Evolutionary conservation across 2,888 invertebrate species (phyloP).

Genomic region (Aelia acuminata): DNA sequence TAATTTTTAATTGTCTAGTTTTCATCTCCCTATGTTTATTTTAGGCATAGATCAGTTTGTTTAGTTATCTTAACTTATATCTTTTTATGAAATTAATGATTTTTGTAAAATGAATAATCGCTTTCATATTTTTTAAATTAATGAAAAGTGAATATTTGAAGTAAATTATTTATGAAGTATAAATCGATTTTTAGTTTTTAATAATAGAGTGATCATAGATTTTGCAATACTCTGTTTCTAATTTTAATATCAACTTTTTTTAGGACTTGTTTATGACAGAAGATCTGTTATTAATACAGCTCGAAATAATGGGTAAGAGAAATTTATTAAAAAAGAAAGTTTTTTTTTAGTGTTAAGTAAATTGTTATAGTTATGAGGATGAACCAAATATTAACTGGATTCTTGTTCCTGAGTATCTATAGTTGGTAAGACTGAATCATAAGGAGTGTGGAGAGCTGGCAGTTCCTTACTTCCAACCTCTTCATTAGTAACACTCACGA

Average conservation of each 20-base stretch:
- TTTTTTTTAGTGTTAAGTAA: background rate
- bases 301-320: conserved; percentile 31
- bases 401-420: too few species aligned
- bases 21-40: background rate
- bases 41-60: background rate
- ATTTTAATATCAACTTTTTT: conserved; percentile 21
- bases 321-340: background rate
- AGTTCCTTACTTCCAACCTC: too few species aligned
- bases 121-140: background rate
- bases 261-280: conserved; percentile 27
- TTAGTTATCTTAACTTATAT: background rate
- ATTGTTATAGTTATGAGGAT: too few species aligned
- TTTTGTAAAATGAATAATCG: background rate
- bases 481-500: too few species aligned
- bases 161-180: background rate
- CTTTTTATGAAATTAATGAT: background rate
- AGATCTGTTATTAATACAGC: conserved; percentile 30
- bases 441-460: too few species aligned
- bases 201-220: background rate
- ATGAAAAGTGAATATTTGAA: background rate
- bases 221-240: background rate
- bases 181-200: background rate
- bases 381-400: too few species aligned
- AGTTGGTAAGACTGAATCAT: too few species aligned
- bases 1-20: too few species aligned